A percentile compares a stretch with the other conserved stretches of the same genome.
Conservation (phyloP, 2,797 vertebrate species). For the Gila robusta region DNA sequence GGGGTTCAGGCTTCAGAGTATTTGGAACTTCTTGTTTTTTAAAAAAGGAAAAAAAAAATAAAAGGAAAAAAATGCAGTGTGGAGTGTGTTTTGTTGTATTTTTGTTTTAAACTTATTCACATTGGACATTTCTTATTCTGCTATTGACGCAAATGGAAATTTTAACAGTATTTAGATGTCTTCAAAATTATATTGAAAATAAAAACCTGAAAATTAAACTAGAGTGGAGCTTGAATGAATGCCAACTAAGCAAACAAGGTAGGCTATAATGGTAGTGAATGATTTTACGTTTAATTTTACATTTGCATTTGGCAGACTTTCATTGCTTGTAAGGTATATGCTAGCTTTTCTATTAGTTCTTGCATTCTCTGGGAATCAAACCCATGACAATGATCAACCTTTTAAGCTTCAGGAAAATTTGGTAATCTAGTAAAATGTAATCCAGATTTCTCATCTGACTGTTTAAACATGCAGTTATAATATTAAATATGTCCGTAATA, state of each 20-base stretch:
- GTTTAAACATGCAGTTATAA: neutral
- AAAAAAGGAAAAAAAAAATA: slow-evolving; percentile 67
- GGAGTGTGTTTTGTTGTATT: slow-evolving; percentile 28
- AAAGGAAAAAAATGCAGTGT: slow-evolving; percentile 61
- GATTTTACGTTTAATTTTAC: too few species aligned
- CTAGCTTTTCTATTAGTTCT: too few species aligned
- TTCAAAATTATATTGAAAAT: too few species aligned
- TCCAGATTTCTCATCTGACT: too few species aligned
- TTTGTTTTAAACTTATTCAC: neutral
- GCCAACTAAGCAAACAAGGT: neutral
- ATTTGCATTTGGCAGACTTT: too few species aligned
- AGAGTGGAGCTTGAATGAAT: neutral
- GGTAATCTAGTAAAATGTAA: too few species aligned
- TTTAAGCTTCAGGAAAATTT: neutral
- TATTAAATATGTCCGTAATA: neutral
- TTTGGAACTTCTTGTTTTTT: slow-evolving; percentile 74
- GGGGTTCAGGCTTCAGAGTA: slow-evolving; percentile 76
- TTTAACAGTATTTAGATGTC: neutral
- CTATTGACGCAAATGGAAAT: neutral
- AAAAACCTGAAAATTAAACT: neutral
- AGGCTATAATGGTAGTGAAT: too few species aligned
- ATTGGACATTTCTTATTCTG: neutral
- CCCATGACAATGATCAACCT: neutral
- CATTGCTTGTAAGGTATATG: too few species aligned
- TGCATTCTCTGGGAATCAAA: neutral